Evolutionary conservation across 2,797 vertebrate species (phyloP).

Genomic region (Botia kubotai): DNA sequence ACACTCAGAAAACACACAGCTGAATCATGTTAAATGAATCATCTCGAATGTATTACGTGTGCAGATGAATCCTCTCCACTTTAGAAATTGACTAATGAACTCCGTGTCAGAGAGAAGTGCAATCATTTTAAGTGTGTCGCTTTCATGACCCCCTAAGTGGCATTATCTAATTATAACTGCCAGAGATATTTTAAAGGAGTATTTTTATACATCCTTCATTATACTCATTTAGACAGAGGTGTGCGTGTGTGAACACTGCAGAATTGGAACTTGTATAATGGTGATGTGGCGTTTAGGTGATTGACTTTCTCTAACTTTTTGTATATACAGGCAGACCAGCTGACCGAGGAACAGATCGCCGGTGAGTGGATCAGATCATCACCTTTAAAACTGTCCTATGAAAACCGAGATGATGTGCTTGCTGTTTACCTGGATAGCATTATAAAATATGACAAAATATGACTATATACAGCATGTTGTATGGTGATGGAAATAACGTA

Average conservation of each 20-base stretch:
- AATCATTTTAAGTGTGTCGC: constrained; percentile 79
- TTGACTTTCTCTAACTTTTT: constrained; percentile 8
- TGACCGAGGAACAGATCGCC: constrained; percentile 92
- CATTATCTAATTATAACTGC: constrained; percentile 81
- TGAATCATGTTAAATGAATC: constrained; percentile 24
- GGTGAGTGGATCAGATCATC: constrained; percentile 74
- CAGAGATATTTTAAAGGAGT: constrained; percentile 59
- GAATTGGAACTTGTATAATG: constrained; percentile 25
- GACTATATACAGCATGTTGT: too few species aligned
- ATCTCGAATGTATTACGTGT: constrained; percentile 27
- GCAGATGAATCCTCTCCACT: constrained; percentile 28
- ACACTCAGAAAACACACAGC: constrained; percentile 5
- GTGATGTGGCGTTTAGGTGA: constrained; percentile 40
- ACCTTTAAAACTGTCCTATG: neutral
- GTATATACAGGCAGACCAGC: constrained; percentile 86
- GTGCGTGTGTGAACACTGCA: neutral
- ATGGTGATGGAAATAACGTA: too few species aligned
- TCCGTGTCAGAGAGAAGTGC: constrained; percentile 59
- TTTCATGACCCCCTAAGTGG: constrained; percentile 79
- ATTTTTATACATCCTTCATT: constrained; percentile 81
- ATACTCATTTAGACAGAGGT: constrained; percentile 69
- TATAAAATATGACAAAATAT: too few species aligned
- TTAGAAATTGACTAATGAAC: constrained; percentile 57
- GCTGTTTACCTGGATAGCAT: too few species aligned
- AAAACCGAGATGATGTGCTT: too few species aligned